Evolutionary conservation across 35 echinoderm and acorn worm genomes (phyloP), one percentile per base, ranked within the genome.

Genomic region (Lytechinus pictus): DNA sequence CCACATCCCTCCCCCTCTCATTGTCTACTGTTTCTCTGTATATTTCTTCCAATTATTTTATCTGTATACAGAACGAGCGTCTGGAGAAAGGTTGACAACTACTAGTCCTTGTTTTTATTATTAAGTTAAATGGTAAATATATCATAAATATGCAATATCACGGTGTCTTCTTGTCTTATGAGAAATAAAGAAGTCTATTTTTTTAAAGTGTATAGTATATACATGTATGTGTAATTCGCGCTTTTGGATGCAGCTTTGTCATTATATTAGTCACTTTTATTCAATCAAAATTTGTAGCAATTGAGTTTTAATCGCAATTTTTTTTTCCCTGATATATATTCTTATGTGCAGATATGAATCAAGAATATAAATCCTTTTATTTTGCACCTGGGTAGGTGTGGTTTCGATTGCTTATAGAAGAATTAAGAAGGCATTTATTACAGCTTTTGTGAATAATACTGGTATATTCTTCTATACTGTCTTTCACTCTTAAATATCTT

Each of bases 31-130:
- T 89, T 89, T 89, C 16, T 14, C n/a, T 89, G 28, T 89, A 14
- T 29, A 44, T 89, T 33, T 4, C 24, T 89, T 89, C 11, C 33
- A 44, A 44, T 44, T 44, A 2, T 44, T 44, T 44, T 44, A 44
- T 44, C 33, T 44, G 33, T 44, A 44, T 90, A 8, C 88, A 90
- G 88, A 90, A 21, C 52, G 88, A 90, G 13, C 28, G 88, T 52
- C 88, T 90, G 88, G 88, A 90, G 88, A 90, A 90, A 54, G 88
- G 88, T 52, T 90, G 27, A 90, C 88, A 4, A 52, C 8, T 52
- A 8, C 9, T 12, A 79, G 19, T 79, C n/a, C 66, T 79, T 79
- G 66, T 1, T n/a, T 16, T 79, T n/a, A 24, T 79, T 24, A 79
- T 24, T 44, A 44, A 44, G 33, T 44, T 44, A 44, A 44, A 44